Conservation (phyloP, 2,113 vertebrate genomes). For the Tyrannus savana region DNA sequence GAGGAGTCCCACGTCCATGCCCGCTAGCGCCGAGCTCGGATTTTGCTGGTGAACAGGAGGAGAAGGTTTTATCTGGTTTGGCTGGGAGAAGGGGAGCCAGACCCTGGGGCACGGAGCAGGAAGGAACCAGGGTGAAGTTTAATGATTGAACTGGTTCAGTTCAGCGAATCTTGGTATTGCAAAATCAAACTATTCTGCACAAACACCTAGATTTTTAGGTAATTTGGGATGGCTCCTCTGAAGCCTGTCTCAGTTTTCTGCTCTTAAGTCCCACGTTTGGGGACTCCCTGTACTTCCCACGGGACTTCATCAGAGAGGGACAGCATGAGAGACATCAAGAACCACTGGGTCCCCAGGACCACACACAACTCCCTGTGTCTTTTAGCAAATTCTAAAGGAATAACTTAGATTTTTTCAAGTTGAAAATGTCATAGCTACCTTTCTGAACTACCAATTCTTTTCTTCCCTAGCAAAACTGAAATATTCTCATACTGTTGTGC, state of each 20-base stretch:
- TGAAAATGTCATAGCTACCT: neutral
- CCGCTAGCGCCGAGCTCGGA: rapidly evolving
- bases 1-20: neutral
- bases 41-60: neutral
- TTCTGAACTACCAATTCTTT: neutral
- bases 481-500: neutral
- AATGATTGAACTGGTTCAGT: neutral
- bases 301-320: rapidly evolving
- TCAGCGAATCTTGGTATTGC: rapidly evolving
- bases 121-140: neutral
- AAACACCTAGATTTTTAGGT: neutral
- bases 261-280: neutral
- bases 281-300: neutral
- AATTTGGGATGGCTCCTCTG: neutral
- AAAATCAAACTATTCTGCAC: neutral
- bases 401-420: neutral
- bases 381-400: neutral
- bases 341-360: neutral
- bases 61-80: neutral
- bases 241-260: neutral
- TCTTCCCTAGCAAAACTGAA: neutral
- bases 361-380: neutral
- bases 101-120: neutral
- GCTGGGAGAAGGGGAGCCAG: neutral
- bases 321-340: neutral